Evolutionary conservation across 2,797 vertebrate genomes (phyloP).

Genomic region (Anolis apletophallus): DNA sequence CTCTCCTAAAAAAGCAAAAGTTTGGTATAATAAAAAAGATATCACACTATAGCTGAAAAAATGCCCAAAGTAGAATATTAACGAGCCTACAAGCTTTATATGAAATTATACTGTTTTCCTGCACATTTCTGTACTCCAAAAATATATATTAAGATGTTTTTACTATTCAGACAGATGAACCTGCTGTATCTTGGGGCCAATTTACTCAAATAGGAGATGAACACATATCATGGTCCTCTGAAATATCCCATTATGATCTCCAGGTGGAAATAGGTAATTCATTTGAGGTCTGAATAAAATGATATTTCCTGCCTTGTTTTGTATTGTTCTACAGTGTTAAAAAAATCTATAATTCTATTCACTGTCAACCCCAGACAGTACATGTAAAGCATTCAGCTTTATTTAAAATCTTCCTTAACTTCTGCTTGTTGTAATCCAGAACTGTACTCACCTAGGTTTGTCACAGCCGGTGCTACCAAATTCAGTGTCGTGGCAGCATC

Average conservation of each 20-base stretch:
- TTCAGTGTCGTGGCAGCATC: neutral
- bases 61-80: neutral
- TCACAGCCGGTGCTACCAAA: no score
- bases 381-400: neutral
- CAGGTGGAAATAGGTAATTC: conserved; percentile 91
- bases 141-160: neutral
- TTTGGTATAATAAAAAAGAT: conserved; percentile 1
- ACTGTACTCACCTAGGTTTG: no score
- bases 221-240: conserved; percentile 81
- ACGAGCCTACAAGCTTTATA: neutral
- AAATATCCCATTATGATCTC: conserved; percentile 92
- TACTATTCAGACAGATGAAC: conserved; percentile 82
- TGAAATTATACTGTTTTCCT: neutral
- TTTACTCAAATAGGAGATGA: conserved; percentile 79
- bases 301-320: neutral
- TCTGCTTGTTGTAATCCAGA: neutral
- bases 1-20: neutral
- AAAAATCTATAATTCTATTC: neutral
- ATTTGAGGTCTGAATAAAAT: conserved; percentile 22
- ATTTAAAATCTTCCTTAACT: neutral
- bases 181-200: conserved; percentile 82
- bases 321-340: neutral
- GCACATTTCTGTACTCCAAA: conserved; percentile 18
- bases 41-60: neutral
- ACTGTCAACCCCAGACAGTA: neutral